These are phyloP conservation scores for Dissostichus mawsoni DNA, from an alignment of 2,113 vertebrate species.

Conservation along the genomic window DNA sequence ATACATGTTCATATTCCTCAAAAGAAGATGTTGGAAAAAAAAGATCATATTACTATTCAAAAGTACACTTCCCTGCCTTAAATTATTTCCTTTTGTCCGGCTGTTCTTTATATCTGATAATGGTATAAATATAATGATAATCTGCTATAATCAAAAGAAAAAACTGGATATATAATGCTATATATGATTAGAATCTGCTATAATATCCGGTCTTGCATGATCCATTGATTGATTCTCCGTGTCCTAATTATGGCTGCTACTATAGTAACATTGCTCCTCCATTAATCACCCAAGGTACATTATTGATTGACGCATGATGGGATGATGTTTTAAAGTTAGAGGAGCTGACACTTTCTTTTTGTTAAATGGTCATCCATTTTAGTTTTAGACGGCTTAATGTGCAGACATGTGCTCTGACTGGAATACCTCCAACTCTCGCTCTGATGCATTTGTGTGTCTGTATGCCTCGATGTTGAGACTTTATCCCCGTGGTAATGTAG, in stretches of 20 bases:
- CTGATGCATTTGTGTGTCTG: conserved; percentile 11
- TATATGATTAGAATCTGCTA: not conserved
- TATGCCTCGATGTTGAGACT: not conserved
- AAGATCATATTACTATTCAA: not conserved
- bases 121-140: too few species aligned
- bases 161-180: too few species aligned
- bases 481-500: conserved; percentile 21
- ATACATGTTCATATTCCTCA: not conserved
- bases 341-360: not conserved
- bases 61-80: too few species aligned
- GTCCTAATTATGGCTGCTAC: not conserved
- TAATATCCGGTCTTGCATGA: too few species aligned
- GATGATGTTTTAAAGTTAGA: not conserved
- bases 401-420: not conserved
- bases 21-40: not conserved
- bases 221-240: not conserved
- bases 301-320: not conserved
- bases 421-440: conserved; percentile 9
- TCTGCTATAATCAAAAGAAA: too few species aligned
- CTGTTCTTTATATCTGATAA: too few species aligned
- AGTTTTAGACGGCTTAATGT: conserved; percentile 3
- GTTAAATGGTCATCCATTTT: not conserved
- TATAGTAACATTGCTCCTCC: not conserved
- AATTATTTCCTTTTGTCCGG: too few species aligned
- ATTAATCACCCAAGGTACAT: not conserved